Base-by-base conservation (phyloP, 2,113 vertebrate species). In the Psittacus erithacus region DNA sequence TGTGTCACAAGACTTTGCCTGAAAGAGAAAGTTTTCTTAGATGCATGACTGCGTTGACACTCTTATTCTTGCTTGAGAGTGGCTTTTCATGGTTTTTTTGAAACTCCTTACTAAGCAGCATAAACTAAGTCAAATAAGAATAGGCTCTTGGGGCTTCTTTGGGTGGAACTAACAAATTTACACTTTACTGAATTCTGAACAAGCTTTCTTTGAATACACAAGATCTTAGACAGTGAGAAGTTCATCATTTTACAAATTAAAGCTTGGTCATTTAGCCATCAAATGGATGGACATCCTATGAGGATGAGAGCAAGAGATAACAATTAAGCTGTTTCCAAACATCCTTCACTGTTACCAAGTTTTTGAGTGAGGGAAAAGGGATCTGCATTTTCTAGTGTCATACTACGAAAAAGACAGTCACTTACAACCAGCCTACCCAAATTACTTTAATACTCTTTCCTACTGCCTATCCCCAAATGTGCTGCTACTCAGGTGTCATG, bases 11-110 rank as follows among this genome's bases (percentile, higher is more conserved):
- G 93, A 81, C 73, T 83, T 71, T 50, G 80, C 33, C 82, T 94
- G 92, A 95, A 94, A 95, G 64, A 63, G 49, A 95, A 94, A 88
- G 80, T 86, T 93, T 93, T 88, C 93, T 95, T 93, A 88, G 95
- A 95, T 90, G 92, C 93, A 90, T 93, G 94, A 86, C 82, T 88
- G 43, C 93, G 79, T 78, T 93, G 95, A 96, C 90, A 93, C 73
- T 86, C 71, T 93, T 88, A 79, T 97, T 96, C 92, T 93, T 94
- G 47, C 57, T 81, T 75, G 43, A 93, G 77, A 96, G 80, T 75
- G 18, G 68, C 86, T 96, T 96, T 94, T 95, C 85, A 92, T 65
- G 25, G 44, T 60, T 75, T 87, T 86, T 88, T 74, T 76, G 1
- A 94, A 94, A 91, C 31, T 47, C 63, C 77, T 96, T 92, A 86